These are phyloP conservation scores for Chlamydotis undulata DNA, from an alignment of 2,113 vertebrate species.

Conservation along the genomic window DNA sequence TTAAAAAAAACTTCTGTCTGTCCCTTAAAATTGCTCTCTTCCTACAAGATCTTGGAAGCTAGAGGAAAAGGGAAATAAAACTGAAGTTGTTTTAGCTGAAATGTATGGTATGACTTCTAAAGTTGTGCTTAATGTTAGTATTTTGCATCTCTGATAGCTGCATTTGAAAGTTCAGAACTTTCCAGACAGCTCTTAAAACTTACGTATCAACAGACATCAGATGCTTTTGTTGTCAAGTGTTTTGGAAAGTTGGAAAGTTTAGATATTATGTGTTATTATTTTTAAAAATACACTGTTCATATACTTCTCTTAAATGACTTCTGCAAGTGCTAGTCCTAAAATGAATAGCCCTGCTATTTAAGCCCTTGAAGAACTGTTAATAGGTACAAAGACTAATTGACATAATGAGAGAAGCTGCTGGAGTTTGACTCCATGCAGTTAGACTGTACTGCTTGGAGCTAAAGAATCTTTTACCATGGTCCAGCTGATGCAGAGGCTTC, in stretches of 20 bases:
- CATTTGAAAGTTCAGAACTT: background rate
- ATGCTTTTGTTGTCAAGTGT: background rate
- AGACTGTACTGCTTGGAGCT: background rate
- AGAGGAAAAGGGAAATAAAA: background rate
- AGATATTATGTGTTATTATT: background rate
- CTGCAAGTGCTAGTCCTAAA: background rate
- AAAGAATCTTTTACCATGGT: background rate
- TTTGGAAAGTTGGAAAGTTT: background rate
- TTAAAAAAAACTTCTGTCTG: background rate
- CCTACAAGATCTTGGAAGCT: background rate
- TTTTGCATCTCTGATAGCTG: background rate
- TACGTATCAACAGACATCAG: background rate
- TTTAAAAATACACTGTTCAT: background rate
- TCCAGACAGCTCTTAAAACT: background rate
- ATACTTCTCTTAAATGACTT: background rate
- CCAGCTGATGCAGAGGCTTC: background rate
- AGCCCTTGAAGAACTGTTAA: background rate
- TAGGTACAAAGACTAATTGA: background rate
- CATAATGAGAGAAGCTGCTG: background rate
- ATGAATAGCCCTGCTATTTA: background rate
- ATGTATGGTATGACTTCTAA: background rate
- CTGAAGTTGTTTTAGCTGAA: background rate
- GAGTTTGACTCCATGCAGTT: background rate
- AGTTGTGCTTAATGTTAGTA: background rate
- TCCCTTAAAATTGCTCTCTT: background rate